Conservation (phyloP, 2,113 vertebrate species). For the Motacilla tschutschensis region DNA sequence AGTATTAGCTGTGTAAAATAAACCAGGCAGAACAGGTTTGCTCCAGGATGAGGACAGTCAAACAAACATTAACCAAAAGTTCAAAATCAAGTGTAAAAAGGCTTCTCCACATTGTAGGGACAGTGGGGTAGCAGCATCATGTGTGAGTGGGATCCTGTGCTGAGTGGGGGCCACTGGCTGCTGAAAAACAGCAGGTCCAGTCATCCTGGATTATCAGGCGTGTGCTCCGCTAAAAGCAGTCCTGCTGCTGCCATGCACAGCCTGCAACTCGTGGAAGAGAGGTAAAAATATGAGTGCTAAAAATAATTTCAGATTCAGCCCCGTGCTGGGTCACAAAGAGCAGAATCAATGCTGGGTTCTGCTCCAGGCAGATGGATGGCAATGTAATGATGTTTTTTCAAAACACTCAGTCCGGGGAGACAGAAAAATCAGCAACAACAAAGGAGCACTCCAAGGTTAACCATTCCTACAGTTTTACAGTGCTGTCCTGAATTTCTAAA, state of each 20-base stretch:
- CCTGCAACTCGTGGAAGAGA: neutral
- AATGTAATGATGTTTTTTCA: neutral
- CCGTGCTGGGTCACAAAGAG: neutral
- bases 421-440: neutral
- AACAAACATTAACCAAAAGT: neutral
- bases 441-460: neutral
- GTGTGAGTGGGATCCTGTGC: neutral
- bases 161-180: no score
- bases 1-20: neutral
- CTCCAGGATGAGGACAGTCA: neutral
- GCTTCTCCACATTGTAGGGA: neutral
- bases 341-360: neutral
- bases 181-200: neutral
- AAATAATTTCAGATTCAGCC: slow-evolving; percentile 14
- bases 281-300: neutral
- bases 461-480: neutral
- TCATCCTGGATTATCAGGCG: accelerated
- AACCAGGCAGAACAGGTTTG: neutral
- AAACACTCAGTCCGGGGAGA: neutral
- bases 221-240: neutral
- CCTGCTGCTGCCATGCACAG: neutral
- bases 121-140: neutral
- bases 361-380: neutral
- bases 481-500: neutral
- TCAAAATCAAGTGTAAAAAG: neutral